phyloP scores from a whole-genome alignment of 2,888 invertebrate genomes.

The Hirtodrosophila trivittata region DNA sequence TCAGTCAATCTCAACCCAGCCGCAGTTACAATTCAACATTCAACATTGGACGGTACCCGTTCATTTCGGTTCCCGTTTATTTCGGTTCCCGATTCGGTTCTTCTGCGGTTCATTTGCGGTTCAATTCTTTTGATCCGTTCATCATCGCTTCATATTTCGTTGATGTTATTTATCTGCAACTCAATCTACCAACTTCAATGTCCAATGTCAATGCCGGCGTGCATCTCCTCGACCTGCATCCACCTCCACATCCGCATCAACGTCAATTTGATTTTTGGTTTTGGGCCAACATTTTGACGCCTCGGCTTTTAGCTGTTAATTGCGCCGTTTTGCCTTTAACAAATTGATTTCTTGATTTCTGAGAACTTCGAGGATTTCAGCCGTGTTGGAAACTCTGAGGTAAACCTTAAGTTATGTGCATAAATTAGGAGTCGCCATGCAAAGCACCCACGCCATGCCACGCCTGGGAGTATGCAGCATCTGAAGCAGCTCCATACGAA shows the following conservation, averaged over 20 bases:
- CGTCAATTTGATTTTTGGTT: constrained; percentile 22
- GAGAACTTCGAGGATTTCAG: constrained; percentile 18
- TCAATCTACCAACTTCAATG: constrained; percentile 36
- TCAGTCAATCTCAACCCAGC: constrained; percentile 63
- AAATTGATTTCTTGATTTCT: constrained; percentile 55
- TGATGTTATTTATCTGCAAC: constrained; percentile 66
- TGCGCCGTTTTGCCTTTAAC: constrained; percentile 62
- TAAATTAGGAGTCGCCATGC: constrained; percentile 26
- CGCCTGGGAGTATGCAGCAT: constrained; percentile 47
- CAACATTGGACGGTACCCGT: constrained; percentile 26
- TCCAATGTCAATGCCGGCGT: constrained; percentile 69
- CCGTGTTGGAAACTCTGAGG: constrained; percentile 15
- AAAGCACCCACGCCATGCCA: constrained; percentile 15
- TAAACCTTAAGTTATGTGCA: constrained; percentile 39
- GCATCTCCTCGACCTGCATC: constrained; percentile 13
- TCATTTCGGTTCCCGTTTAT: constrained; percentile 16
- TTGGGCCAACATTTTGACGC: constrained; percentile 37
- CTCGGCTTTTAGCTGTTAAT: constrained; percentile 70
- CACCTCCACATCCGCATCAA: constrained; percentile 26
- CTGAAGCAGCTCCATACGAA: constrained; percentile 45
- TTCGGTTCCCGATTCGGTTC: constrained; percentile 17
- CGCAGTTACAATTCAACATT: constrained; percentile 35
- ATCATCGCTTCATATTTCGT: constrained; percentile 29
- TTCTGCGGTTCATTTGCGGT: constrained; percentile 9
- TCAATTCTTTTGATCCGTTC: constrained; percentile 28